Evolutionary conservation across 2,113 vertebrate genomes (phyloP).

Genomic region (Trachemys scripta): DNA sequence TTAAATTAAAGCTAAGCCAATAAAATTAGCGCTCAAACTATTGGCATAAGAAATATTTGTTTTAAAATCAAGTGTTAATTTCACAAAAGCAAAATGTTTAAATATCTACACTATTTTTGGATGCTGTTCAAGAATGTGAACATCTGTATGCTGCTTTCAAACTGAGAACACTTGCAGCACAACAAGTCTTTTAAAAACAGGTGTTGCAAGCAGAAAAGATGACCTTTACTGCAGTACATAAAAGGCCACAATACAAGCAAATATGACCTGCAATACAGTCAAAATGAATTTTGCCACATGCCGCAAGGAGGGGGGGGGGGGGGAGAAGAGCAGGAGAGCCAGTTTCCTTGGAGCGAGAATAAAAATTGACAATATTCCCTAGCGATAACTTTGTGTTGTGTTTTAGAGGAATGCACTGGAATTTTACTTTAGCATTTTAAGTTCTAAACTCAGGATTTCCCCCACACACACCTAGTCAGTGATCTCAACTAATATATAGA

Average conservation of each 20-base stretch:
- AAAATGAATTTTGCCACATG: background rate
- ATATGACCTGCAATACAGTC: background rate
- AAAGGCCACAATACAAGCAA: background rate
- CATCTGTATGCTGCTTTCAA: background rate
- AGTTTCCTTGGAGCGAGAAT: background rate
- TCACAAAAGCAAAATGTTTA: background rate
- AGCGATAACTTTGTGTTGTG: fast-evolving
- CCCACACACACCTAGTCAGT: background rate
- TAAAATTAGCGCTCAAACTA: background rate
- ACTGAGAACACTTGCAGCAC: background rate
- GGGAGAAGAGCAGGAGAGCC: background rate
- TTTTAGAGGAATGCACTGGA: background rate
- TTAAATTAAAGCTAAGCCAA: background rate
- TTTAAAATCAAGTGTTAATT: background rate
- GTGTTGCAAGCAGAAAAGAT: background rate
- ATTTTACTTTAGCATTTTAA: background rate
- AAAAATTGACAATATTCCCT: background rate
- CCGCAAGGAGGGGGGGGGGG: background rate
- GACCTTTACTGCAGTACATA: background rate
- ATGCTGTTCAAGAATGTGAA: background rate
- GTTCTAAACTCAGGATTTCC: background rate
- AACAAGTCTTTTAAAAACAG: background rate
- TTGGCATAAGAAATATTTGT: background rate
- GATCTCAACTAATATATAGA: background rate
- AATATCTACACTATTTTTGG: background rate